Percentiles rank a stretch among this genome's conserved stretches.
phyloP scores from a whole-genome alignment of 2,797 vertebrate genomes.

The Carcharodon carcharias region DNA sequence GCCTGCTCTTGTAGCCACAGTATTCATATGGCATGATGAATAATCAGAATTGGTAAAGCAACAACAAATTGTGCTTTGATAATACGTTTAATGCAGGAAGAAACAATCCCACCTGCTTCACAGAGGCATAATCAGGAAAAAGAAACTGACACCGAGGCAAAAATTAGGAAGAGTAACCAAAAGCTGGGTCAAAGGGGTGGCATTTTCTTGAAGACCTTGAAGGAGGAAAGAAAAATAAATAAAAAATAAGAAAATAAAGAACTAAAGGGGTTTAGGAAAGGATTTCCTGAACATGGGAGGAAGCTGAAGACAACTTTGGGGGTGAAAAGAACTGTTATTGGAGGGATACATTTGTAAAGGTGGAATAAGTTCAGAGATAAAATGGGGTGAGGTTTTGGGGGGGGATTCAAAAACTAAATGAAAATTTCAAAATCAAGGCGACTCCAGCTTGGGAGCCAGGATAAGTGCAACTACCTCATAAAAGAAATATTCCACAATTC shows the following conservation, averaged over 20 bases:
- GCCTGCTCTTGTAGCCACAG: no score
- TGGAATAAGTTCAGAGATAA: background rate
- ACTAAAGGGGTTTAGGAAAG: background rate
- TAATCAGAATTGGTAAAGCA: background rate
- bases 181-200: no score
- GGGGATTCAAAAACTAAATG: background rate
- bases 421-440: no score
- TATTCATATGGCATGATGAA: no score
- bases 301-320: background rate
- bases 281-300: background rate
- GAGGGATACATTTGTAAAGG: background rate
- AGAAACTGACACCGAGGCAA: background rate
- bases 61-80: background rate
- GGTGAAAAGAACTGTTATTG: no score
- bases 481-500: background rate
- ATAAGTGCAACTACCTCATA: background rate
- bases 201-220: background rate
- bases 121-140: background rate
- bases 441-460: no score
- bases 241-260: no score
- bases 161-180: background rate
- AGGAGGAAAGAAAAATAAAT: background rate
- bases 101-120: no score
- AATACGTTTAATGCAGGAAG: background rate
- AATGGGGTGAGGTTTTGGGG: background rate